Percentiles rank a stretch among this genome's conserved stretches.
phyloP scores from a whole-genome alignment of 2,888 invertebrate species.

The Meiosimyza platycephala region DNA sequence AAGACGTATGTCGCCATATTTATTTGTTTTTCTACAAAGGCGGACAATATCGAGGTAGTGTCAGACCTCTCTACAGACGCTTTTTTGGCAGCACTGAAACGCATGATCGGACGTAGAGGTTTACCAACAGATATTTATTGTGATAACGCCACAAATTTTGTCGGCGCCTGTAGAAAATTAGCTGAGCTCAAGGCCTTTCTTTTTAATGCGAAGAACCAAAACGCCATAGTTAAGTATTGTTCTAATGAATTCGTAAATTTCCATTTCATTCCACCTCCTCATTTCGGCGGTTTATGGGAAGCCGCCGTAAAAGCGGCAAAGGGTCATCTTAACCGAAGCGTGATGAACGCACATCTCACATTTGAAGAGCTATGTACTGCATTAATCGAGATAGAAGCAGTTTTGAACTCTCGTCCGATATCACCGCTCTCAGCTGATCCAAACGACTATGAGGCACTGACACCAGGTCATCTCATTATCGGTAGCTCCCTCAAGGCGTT shows the following conservation, averaged over 20 bases:
- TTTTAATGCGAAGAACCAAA: slow-evolving; percentile 16
- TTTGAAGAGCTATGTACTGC: slow-evolving; percentile 41
- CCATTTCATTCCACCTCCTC: slow-evolving; percentile 41
- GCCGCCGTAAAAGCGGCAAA: slow-evolving; percentile 38
- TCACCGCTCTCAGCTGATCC: too few species aligned
- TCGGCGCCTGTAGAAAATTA: slow-evolving; percentile 26
- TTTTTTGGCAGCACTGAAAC: too few species aligned
- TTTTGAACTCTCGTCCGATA: too few species aligned
- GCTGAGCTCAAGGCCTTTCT: slow-evolving; percentile 33
- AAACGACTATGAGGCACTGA: too few species aligned
- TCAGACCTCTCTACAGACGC: slow-evolving; percentile 40
- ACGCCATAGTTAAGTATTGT: slow-evolving; percentile 23
- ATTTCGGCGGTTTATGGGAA: slow-evolving; percentile 43
- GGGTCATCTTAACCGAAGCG: slow-evolving; percentile 36
- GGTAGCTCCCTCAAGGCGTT: too few species aligned
- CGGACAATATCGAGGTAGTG: slow-evolving; percentile 40
- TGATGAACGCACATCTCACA: slow-evolving; percentile 36
- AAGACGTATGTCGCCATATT: slow-evolving; percentile 32
- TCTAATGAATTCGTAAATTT: slow-evolving; percentile 28
- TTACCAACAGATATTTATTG: slow-evolving; percentile 30
- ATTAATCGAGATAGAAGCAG: slow-evolving; percentile 40
- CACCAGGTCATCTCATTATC: too few species aligned
- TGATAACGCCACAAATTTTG: slow-evolving; percentile 40
- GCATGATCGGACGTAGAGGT: slow-evolving; percentile 32
- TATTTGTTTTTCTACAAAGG: slow-evolving; percentile 36